Conservation (phyloP, 1,140 invertebrate genomes). For the Globodera ellingtonae region DNA sequence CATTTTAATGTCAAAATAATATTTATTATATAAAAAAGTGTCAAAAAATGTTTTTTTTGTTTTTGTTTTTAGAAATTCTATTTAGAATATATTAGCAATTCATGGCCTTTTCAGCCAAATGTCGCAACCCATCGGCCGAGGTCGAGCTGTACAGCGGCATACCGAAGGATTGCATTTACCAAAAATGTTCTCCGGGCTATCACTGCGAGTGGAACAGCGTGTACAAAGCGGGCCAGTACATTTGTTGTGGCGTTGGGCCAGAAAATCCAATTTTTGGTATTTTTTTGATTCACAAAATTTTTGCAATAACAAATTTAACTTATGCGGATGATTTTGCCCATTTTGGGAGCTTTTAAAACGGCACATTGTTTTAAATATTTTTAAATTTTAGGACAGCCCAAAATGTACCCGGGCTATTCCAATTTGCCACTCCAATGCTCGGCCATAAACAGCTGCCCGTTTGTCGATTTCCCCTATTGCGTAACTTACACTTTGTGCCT, state of each 20-base stretch:
- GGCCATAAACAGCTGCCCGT: conserved; percentile 53
- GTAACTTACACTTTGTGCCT: too few relatives aligned
- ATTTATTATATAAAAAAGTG: neutral
- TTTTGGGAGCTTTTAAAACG: neutral
- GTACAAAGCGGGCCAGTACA: conserved; percentile 52
- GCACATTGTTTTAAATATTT: neutral
- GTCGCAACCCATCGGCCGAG: conserved; percentile 43
- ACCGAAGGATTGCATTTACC: conserved; percentile 53
- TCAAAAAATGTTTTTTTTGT: too few relatives aligned
- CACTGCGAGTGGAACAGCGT: conserved; percentile 50
- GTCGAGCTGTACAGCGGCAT: conserved; percentile 35
- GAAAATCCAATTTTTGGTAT: conserved; percentile 34
- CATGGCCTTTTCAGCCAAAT: conserved; percentile 37
- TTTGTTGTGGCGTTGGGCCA: conserved; percentile 42
- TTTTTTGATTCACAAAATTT: neutral
- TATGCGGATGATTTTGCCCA: neutral
- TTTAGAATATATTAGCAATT: neutral
- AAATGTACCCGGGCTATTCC: conserved; percentile 53
- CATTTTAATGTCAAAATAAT: conserved; percentile 17
- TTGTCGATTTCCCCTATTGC: conserved; percentile 52
- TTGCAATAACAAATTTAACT: neutral
- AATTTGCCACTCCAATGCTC: conserved; percentile 51
- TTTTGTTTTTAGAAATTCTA: too few relatives aligned
- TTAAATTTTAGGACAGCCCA: conserved; percentile 31
- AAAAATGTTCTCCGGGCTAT: conserved; percentile 42